Conservation (phyloP, 35 echinoderm and acorn worm genomes). For the Acanthaster planci region DNA sequence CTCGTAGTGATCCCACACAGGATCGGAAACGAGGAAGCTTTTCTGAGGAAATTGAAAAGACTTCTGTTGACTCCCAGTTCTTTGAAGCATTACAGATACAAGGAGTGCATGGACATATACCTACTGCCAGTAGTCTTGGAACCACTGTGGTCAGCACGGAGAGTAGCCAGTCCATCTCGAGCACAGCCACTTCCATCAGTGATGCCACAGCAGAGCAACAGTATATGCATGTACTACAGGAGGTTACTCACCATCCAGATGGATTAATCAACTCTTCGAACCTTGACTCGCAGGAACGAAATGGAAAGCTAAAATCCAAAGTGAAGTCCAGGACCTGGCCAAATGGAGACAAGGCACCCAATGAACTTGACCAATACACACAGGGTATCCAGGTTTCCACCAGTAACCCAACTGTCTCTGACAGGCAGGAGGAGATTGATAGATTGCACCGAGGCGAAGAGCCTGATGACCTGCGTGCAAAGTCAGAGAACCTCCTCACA, state of each 20-base stretch:
- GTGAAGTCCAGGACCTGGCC: slow-evolving; percentile 64
- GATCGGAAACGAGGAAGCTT: slow-evolving; percentile 44
- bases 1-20: slow-evolving; percentile 68
- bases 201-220: slow-evolving; percentile 56
- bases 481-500: not conserved
- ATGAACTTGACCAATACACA: slow-evolving; percentile 55
- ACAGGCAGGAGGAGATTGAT: slow-evolving; percentile 53
- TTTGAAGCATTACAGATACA: slow-evolving; percentile 38
- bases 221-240: slow-evolving; percentile 45
- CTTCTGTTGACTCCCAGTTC: slow-evolving; percentile 46
- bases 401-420: slow-evolving; percentile 51
- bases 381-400: slow-evolving; percentile 62
- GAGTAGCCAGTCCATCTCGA: slow-evolving; percentile 56
- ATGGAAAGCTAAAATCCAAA: slow-evolving; percentile 57
- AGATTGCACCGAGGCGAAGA: slow-evolving; percentile 33
- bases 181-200: slow-evolving; percentile 58
- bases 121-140: slow-evolving; percentile 15
- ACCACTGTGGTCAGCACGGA: slow-evolving; percentile 40
- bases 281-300: slow-evolving; percentile 44
- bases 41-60: slow-evolving; percentile 17
- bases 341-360: slow-evolving; percentile 58
- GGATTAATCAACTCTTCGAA: slow-evolving; percentile 53
- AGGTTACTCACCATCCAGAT: slow-evolving; percentile 53
- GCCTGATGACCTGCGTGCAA: slow-evolving; percentile 10
- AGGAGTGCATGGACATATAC: slow-evolving; percentile 4